These are phyloP conservation scores for Eudasyphora cyanicolor DNA, from an alignment of 2,888 invertebrate genomes.

Conservation along the genomic window DNA sequence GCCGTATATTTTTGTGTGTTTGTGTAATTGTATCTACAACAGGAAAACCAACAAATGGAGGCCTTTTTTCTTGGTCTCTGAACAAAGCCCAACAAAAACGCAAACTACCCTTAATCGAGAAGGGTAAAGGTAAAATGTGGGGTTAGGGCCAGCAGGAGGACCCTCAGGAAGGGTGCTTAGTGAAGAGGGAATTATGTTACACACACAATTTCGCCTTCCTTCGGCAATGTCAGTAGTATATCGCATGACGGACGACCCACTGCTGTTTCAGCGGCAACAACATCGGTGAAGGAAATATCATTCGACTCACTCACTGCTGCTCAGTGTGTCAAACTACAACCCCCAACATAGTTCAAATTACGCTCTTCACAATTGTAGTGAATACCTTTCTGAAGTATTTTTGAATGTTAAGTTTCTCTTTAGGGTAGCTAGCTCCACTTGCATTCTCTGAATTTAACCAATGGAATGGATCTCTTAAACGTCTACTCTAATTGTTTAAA, in stretches of 20 bases:
- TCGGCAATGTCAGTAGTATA: neutral
- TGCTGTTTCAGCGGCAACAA: neutral
- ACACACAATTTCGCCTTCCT: neutral
- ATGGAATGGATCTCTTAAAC: neutral
- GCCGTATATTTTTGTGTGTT: neutral
- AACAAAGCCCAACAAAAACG: neutral
- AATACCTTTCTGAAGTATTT: neutral
- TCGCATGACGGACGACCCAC: neutral
- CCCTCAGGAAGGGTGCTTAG: neutral
- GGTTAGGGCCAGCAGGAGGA: neutral
- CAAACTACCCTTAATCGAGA: neutral
- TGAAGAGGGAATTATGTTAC: conserved; percentile 15
- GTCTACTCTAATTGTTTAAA: neutral
- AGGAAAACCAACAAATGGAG: neutral
- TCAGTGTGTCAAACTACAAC: neutral
- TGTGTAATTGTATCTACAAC: neutral
- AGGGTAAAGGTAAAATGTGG: neutral
- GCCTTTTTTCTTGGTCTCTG: neutral
- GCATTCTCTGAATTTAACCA: neutral
- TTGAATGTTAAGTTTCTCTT: neutral
- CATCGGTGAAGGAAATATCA: conserved; percentile 41
- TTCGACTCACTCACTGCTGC: too few relatives aligned
- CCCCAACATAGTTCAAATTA: neutral
- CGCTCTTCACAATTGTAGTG: too few relatives aligned
- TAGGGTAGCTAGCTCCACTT: too few relatives aligned